Evolutionary conservation across 2,888 invertebrate genomes (phyloP), one percentile per base, ranked within the genome.

Genomic region (Agonopterix alstromeriana): DNA sequence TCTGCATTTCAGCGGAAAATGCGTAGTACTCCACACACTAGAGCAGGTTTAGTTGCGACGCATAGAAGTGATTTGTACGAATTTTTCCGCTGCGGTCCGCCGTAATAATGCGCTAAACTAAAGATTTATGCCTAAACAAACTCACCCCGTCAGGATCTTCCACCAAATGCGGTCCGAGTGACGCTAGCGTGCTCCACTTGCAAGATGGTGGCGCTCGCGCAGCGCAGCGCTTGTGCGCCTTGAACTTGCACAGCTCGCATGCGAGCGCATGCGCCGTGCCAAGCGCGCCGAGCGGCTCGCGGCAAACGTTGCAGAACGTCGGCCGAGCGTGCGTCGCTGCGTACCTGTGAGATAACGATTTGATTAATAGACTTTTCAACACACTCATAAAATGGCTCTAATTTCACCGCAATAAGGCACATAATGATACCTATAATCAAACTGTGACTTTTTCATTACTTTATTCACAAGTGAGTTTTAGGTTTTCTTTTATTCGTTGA

Each of bases 171-270:
- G 95, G 95, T n/a, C 98, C 98, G 49, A 99, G 94, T 42, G 97
- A 97, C 5, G 98, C 95, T 59, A 98, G 90, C 41, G 98, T 98
- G 61, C 97, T 98, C 98, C 98, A 98, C 78, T 99, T 99, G 90
- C 98, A 99, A 72, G 96, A 97, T 61, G 95, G 95, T 67, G 95
- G 94, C 48, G 98, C 97, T 69, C 97, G 95, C 48, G 94, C 92
- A 0, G 97, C 97, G 81, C 98, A 99, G 48, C 96, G 90, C 84
- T 98, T 98, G 88, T 99, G 98, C 53, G 97, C 97, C 79, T 98
- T 98, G 83, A 96, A 96, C 90, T 98, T 98, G 91, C 98, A 98
- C 38, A 98, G 95, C 85, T 98, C 98, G 83, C 98, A 98, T 58
- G 97, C 97, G 36, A 98, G 92, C 40, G 98, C 98, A 77, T 98